Conservation (phyloP, 1,140 invertebrate genomes). For the Hylaeus anthracinus region DNA sequence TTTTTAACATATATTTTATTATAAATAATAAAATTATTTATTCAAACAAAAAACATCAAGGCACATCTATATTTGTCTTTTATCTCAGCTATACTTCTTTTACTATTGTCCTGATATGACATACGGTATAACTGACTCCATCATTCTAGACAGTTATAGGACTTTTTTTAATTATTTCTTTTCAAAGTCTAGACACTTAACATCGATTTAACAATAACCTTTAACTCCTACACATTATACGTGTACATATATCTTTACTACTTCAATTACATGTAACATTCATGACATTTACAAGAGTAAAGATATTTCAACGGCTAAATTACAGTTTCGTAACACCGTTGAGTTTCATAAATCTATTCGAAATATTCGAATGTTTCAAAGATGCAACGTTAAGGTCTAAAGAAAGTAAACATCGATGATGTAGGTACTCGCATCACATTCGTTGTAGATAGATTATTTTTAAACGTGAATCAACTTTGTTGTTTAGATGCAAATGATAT, state of each 20-base stretch:
- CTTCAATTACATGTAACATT: slow-evolving; percentile 29
- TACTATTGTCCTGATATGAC: slow-evolving; percentile 57
- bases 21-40: slow-evolving; percentile 55
- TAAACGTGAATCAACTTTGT: neutral
- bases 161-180: slow-evolving; percentile 39
- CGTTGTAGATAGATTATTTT: slow-evolving; percentile 16
- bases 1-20: slow-evolving; percentile 54
- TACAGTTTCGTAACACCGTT: slow-evolving; percentile 1
- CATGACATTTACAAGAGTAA: slow-evolving; percentile 31
- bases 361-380: slow-evolving; percentile 14
- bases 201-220: slow-evolving; percentile 45
- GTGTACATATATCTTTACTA: slow-evolving; percentile 28
- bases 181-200: slow-evolving; percentile 54
- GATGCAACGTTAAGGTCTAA: neutral
- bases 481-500: slow-evolving; percentile 31
- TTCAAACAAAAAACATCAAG: slow-evolving; percentile 68
- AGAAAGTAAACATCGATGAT: slow-evolving; percentile 17
- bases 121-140: slow-evolving; percentile 24
- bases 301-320: slow-evolving; percentile 37
- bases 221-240: slow-evolving; percentile 29
- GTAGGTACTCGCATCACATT: slow-evolving; percentile 26
- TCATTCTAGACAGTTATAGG: slow-evolving; percentile 23
- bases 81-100: slow-evolving; percentile 42
- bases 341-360: slow-evolving; percentile 1
- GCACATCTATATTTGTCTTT: slow-evolving; percentile 66